Base-by-base conservation (phyloP, 2,797 vertebrate genomes). In the Fundulus diaphanus region DNA sequence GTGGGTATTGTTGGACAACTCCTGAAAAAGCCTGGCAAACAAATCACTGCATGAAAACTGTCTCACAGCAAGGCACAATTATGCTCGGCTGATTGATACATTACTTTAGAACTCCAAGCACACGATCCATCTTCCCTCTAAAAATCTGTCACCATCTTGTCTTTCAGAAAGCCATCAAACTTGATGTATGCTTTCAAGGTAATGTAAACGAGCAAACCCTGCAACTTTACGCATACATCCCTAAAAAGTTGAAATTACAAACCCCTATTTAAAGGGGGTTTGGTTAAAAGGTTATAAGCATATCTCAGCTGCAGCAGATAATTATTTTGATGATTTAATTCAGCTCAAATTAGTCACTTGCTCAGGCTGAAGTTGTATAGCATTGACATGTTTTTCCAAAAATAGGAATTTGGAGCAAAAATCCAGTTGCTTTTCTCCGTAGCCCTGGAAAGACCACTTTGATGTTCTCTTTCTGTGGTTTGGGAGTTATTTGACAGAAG, bases 131-230 rank as follows among this genome's bases (percentile, higher is more conserved):
- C 56, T 87, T 85, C 54, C 35, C 72, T 80, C 76, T 22, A 29
- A 88, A 90, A 92, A 84, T 82, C 82, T 89, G 91, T 73, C 82
- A 67, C 79, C 82, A 89, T 93, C 85, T 92, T 86, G 68, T 81
- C 75, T 81, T 92, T 83, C 82, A 89, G 80, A 87, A 79, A 83
- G 84, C 83, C 82, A 83, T 90, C 80, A 81, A 85, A 89, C 82
- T 67, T 83, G 56, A 88, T 77, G n/a, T 74, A 74, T 79, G 67
- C 68, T 77, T 70, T 61, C 72, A 86, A 84, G 82, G 31, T 74
- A 72, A 81, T 72, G 63, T 33, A 65, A 74, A 24, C 18, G 59
- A 77, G 84, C 78, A 76, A 74, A 52, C 13, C 20, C 48, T 73
- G 77, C n/a, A 49, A 66, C 20, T 48, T 44, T 56, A 9, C 12